Evolutionary conservation across 1,140 invertebrate genomes (phyloP).

Genomic region (Drosophila serrata): DNA sequence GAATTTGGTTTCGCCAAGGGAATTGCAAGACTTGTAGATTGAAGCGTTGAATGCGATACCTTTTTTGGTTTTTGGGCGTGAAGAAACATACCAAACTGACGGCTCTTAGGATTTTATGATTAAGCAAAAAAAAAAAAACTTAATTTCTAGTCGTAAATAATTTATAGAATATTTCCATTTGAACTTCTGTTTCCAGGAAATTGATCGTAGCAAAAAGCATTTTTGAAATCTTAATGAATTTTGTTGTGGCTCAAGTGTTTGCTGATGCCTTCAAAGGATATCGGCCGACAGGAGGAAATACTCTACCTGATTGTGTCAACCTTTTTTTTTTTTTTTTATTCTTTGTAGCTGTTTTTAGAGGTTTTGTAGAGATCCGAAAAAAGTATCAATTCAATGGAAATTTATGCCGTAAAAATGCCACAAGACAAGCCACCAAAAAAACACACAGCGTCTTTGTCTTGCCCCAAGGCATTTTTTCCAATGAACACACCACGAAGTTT

Average conservation of each 20-base stretch:
- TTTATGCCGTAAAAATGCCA: conserved; percentile 79
- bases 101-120: conserved; percentile 19
- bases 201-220: conserved; percentile 33
- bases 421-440: conserved; percentile 53
- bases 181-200: conserved; percentile 32
- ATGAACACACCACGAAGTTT: conserved; percentile 50
- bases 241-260: conserved; percentile 66
- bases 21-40: conserved; percentile 47
- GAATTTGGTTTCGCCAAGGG: conserved; percentile 65
- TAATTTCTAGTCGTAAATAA: conserved; percentile 37
- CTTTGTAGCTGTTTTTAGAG: neutral
- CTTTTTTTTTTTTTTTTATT: conserved; percentile 42
- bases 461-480: conserved; percentile 59
- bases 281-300: conserved; percentile 66
- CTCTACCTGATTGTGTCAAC: conserved; percentile 81
- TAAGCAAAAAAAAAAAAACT: conserved; percentile 11
- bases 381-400: conserved; percentile 84
- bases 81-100: conserved; percentile 73
- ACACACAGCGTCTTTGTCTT: conserved; percentile 37
- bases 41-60: conserved; percentile 84
- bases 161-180: conserved; percentile 27
- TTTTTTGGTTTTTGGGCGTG: conserved; percentile 59
- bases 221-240: conserved; percentile 70
- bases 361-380: conserved; percentile 21
- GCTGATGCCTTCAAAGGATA: conserved; percentile 65